phyloP scores from a whole-genome alignment of 2,888 invertebrate species.

The Criorhina ranunculi region DNA sequence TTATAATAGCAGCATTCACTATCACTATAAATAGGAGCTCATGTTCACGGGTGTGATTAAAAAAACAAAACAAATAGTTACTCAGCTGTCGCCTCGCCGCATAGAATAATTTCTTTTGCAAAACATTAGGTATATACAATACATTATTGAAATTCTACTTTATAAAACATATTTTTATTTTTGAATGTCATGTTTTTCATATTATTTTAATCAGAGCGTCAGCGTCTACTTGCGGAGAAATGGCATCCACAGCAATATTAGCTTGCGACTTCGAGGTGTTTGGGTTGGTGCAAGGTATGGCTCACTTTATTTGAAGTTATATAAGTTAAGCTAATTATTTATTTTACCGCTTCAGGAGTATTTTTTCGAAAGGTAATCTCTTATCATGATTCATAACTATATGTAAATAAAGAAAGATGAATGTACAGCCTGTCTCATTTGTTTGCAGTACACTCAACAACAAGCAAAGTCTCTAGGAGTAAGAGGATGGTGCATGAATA shows the following conservation, averaged over 20 bases:
- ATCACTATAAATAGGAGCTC: too few relatives aligned
- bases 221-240: neutral
- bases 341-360: conserved; percentile 79
- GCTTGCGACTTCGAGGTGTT: conserved; percentile 82
- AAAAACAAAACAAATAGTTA: neutral
- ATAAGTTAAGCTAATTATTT: conserved; percentile 43
- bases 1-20: too few relatives aligned
- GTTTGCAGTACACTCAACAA: conserved; percentile 86
- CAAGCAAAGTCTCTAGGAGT: conserved; percentile 86
- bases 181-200: conserved; percentile 5
- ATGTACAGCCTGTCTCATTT: neutral
- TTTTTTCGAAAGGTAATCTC: conserved; percentile 83
- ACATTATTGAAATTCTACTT: neutral
- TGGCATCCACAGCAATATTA: conserved; percentile 69
- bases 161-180: neutral
- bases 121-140: neutral
- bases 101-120: neutral
- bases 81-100: neutral
- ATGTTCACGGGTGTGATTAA: neutral
- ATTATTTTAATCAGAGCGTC: too few relatives aligned
- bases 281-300: conserved; percentile 83
- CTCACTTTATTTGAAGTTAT: conserved; percentile 8
- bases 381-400: neutral
- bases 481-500: conserved; percentile 90
- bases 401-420: neutral